Evolutionary conservation across 2,113 vertebrate genomes (phyloP).

Genomic region (Gobio gobio): DNA sequence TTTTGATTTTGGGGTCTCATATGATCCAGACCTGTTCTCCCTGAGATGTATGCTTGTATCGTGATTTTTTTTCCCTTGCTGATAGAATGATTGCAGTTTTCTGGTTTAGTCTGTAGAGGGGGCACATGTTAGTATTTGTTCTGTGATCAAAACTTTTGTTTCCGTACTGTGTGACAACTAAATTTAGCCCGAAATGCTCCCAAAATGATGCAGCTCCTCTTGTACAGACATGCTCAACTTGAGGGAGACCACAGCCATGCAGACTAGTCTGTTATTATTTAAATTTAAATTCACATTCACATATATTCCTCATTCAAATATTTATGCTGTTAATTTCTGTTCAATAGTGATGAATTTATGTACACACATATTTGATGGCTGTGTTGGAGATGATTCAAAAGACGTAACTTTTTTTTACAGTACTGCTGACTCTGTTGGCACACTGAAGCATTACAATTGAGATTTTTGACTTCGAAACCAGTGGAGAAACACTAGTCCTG

Average conservation of each 20-base stretch:
- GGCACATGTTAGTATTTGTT: neutral
- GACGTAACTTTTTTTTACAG: neutral
- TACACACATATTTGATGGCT: neutral
- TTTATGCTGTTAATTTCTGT: neutral
- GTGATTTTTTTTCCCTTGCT: neutral
- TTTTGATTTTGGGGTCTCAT: neutral
- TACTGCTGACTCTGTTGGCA: neutral
- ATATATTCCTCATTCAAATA: neutral
- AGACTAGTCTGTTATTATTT: neutral
- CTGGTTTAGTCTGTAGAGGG: conserved; percentile 20
- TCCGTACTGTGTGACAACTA: neutral
- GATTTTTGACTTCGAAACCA: neutral
- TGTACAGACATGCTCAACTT: neutral
- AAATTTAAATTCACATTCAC: neutral
- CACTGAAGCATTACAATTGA: neutral
- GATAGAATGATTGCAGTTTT: neutral
- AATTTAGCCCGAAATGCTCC: neutral
- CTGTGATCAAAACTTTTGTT: neutral
- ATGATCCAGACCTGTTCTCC: neutral
- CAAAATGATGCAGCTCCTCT: neutral
- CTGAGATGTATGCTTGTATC: neutral
- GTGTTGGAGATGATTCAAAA: neutral
- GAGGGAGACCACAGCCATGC: neutral
- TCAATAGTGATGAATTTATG: neutral
- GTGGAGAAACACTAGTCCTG: no score